These are phyloP conservation scores for Orycteropus afer DNA, from an alignment of 2,113 vertebrate genomes.

Conservation along the genomic window DNA sequence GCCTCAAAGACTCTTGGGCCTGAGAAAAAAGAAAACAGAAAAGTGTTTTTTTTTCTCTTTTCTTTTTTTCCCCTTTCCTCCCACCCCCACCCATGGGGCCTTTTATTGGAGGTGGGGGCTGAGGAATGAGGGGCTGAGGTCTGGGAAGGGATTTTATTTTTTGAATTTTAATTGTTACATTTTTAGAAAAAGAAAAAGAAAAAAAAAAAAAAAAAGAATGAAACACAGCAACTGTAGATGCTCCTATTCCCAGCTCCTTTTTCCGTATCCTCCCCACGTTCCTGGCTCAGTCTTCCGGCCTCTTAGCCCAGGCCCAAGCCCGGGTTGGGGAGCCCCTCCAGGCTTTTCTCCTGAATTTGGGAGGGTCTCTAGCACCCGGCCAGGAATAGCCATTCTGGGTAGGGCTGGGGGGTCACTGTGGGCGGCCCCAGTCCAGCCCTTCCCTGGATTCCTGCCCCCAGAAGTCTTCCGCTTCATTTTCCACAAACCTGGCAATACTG, in stretches of 20 bases:
- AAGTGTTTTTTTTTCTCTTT: slow-evolving; percentile 64
- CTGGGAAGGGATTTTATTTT: slow-evolving; percentile 75
- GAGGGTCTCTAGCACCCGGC: background rate
- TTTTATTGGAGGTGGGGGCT: slow-evolving; percentile 68
- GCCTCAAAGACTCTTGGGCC: slow-evolving; percentile 68
- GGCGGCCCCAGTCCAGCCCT: background rate
- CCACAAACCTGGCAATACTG: slow-evolving; percentile 67
- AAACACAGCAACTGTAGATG: slow-evolving; percentile 82
- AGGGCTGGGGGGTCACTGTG: background rate
- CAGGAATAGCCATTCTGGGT: slow-evolving; percentile 63
- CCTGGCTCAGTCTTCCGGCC: slow-evolving; percentile 63
- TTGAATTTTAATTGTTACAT: slow-evolving; percentile 79
- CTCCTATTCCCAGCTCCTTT: background rate
- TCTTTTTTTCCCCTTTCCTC: slow-evolving; percentile 51
- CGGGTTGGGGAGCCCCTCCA: background rate
- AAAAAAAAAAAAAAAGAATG: slow-evolving; percentile 61
- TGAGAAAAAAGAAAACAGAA: slow-evolving; percentile 79
- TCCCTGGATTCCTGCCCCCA: background rate
- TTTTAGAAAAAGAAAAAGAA: slow-evolving; percentile 77
- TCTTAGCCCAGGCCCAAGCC: background rate
- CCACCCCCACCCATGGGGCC: slow-evolving; percentile 3
- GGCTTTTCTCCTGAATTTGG: background rate
- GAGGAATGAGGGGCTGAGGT: slow-evolving; percentile 51
- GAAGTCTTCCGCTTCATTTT: slow-evolving; percentile 78
- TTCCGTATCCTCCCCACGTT: background rate